A percentile compares a stretch with the other conserved stretches of the same genome.
phyloP scores from a whole-genome alignment of 2,797 vertebrate genomes.

The Kryptopterus vitreolus region DNA sequence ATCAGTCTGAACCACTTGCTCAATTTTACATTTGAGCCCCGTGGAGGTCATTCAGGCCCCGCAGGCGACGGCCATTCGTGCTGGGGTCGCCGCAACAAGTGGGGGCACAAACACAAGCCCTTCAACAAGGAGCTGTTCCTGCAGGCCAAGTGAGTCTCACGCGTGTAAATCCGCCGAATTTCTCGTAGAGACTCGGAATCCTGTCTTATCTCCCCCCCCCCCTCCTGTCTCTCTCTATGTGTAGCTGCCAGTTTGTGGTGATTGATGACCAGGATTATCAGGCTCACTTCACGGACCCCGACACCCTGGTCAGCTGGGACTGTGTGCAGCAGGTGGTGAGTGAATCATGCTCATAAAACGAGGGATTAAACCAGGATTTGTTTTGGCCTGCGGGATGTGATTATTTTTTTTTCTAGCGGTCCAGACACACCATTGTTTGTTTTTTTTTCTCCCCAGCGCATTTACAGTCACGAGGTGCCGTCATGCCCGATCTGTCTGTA shows the following conservation, averaged over 20 bases:
- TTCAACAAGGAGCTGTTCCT: conserved; percentile 99
- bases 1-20: conserved; percentile 97
- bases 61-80: conserved; percentile 83
- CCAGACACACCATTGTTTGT: neutral
- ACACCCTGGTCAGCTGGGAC: conserved; percentile 98
- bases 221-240: conserved; percentile 48
- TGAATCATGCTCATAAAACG: conserved; percentile 36
- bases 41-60: conserved; percentile 79
- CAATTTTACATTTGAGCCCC: conserved; percentile 98
- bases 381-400: too few relatives aligned
- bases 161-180: too few relatives aligned
- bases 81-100: conserved; percentile 96
- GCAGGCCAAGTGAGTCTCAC: conserved; percentile 91
- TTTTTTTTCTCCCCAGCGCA: conserved; percentile 74
- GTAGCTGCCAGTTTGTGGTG: conserved; percentile 97
- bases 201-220: neutral
- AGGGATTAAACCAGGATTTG: neutral
- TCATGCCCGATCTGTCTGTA: conserved; percentile 98
- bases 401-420: neutral
- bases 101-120: conserved; percentile 94
- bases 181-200: too few relatives aligned
- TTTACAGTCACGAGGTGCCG: conserved; percentile 97
- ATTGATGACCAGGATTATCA: conserved; percentile 96
- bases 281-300: conserved; percentile 96
- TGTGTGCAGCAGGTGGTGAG: conserved; percentile 99